A percentile compares a stretch with the other conserved stretches of the same genome.
phyloP scores from a whole-genome alignment of 2,888 invertebrate genomes.

The Rambutsinella grinnellia region DNA sequence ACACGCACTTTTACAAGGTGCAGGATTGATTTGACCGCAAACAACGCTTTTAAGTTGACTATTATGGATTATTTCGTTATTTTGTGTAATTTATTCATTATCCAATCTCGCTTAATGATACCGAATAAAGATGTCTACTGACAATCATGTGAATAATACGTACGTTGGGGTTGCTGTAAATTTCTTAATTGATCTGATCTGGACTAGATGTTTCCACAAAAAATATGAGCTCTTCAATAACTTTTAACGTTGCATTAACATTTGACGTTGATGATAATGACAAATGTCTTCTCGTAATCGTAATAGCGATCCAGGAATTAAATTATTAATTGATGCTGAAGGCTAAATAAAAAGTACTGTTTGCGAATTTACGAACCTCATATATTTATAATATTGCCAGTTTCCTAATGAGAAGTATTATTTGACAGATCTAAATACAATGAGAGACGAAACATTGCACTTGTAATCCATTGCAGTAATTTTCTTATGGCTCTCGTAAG shows the following conservation, averaged over 20 bases:
- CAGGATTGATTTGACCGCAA: conserved; percentile 59
- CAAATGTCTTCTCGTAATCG: no score
- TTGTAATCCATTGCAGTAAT: neutral
- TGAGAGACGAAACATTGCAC: neutral
- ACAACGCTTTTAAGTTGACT: neutral
- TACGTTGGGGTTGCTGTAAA: no score
- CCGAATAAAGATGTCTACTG: no score
- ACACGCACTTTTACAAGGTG: conserved; percentile 61
- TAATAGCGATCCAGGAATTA: no score
- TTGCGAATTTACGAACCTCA: no score
- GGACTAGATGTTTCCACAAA: neutral
- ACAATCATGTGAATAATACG: no score
- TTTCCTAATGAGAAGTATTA: neutral
- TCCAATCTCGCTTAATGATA: no score
- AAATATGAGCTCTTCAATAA: neutral
- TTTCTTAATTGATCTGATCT: no score
- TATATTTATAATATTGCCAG: no score
- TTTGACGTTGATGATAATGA: no score
- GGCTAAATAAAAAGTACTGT: no score
- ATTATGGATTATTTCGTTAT: conserved; percentile 7
- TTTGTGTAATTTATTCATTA: conserved; percentile 37
- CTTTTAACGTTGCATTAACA: neutral
- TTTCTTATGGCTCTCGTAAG: neutral
- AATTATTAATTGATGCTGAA: no score
- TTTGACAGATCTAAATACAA: neutral